A percentile compares a stretch with the other conserved stretches of the same genome.
Conservation (phyloP, 2,888 invertebrate species). For the Nomada hirtipes region DNA sequence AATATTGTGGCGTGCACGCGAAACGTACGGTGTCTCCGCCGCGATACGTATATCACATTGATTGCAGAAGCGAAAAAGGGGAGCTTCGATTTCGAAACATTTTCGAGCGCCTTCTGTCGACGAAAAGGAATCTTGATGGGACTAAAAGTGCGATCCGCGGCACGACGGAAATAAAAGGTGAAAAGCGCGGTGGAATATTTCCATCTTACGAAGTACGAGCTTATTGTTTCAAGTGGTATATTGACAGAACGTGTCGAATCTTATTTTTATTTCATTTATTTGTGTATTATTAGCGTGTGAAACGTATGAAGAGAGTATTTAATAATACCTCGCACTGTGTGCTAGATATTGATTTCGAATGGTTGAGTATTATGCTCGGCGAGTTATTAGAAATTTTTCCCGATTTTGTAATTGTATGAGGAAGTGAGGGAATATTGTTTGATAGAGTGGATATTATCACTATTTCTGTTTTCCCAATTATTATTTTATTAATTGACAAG, state of each 20-base stretch:
- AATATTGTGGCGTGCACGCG: not conserved
- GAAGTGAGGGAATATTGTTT: no score
- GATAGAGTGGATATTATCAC: no score
- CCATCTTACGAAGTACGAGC: not conserved
- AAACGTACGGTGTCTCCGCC: not conserved
- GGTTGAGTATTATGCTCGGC: no score
- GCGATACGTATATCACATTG: not conserved
- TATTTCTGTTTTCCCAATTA: no score
- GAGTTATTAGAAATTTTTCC: no score
- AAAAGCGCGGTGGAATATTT: not conserved
- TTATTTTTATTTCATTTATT: not conserved
- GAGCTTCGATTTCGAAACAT: not conserved
- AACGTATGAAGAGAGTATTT: no score
- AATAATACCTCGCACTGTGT: no score
- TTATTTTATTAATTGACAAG: no score
- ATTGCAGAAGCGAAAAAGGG: constrained; percentile 8
- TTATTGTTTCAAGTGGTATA: not conserved
- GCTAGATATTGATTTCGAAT: no score
- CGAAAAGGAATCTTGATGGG: constrained; percentile 3
- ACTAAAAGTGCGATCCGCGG: not conserved
- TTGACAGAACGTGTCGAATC: not conserved
- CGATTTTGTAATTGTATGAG: no score
- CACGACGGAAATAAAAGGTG: not conserved
- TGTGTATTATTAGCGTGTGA: no score
- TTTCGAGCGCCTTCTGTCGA: not conserved